Evolutionary conservation across 2,113 vertebrate genomes (phyloP).

Genomic region (Cygnus atratus): DNA sequence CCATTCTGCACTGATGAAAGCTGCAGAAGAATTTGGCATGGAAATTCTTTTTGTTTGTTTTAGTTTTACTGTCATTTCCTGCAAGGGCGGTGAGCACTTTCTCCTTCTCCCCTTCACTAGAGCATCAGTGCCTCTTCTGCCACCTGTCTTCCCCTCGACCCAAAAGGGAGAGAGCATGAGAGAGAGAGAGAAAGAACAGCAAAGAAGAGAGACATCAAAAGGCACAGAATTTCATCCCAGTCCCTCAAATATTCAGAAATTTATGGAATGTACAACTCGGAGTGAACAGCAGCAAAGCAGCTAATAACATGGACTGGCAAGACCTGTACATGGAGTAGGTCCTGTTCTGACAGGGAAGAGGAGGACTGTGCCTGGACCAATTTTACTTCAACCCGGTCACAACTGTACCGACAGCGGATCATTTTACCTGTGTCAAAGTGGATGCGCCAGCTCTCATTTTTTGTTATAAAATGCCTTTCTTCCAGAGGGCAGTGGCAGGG

Average conservation of each 20-base stretch:
- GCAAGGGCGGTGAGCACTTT: neutral
- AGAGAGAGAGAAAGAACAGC: constrained; percentile 15
- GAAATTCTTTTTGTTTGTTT: neutral
- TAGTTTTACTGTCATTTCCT: neutral
- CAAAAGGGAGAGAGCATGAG: neutral
- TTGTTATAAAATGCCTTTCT: constrained; percentile 43
- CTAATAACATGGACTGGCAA: constrained; percentile 73
- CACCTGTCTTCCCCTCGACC: neutral
- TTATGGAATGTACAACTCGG: constrained; percentile 74
- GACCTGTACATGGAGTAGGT: constrained; percentile 68
- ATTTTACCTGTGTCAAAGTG: constrained; percentile 5
- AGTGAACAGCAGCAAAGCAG: constrained; percentile 79
- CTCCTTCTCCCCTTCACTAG: constrained; percentile 15
- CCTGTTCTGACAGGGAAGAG: constrained; percentile 65
- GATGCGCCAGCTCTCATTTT: constrained; percentile 48
- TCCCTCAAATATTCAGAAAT: constrained; percentile 78
- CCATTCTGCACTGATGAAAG: neutral
- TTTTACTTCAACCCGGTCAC: constrained; percentile 38
- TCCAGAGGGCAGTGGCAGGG: neutral
- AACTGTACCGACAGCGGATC: constrained; percentile 41
- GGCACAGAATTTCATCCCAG: constrained; percentile 81
- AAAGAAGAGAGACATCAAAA: constrained; percentile 62
- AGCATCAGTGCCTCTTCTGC: constrained; percentile 15
- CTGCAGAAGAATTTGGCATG: constrained; percentile 11
- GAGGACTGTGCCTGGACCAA: constrained; percentile 64